Evolutionary conservation across 2,888 invertebrate species (phyloP).

Genomic region (Thereva nobilitata): DNA sequence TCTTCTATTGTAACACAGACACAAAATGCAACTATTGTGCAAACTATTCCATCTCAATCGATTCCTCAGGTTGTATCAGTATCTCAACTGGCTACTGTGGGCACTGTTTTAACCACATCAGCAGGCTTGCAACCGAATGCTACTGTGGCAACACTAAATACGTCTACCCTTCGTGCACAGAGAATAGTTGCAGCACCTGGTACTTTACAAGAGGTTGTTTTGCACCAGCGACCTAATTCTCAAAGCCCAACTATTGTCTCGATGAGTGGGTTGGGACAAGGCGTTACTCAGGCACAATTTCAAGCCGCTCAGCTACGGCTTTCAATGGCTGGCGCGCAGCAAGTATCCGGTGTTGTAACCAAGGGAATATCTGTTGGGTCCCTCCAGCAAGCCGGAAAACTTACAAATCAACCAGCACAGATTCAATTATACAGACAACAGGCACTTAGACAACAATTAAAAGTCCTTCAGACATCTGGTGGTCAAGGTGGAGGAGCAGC

Average conservation of each 20-base stretch:
- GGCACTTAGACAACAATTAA: slow-evolving; percentile 51
- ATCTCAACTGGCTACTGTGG: slow-evolving; percentile 56
- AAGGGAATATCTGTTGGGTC: slow-evolving; percentile 55
- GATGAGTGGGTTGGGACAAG: slow-evolving; percentile 54
- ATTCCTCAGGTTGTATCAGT: slow-evolving; percentile 58
- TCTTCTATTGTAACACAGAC: slow-evolving; percentile 46
- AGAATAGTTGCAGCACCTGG: slow-evolving; percentile 54
- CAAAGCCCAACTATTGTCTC: slow-evolving; percentile 57
- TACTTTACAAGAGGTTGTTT: slow-evolving; percentile 55
- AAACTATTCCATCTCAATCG: slow-evolving; percentile 53
- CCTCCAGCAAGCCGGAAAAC: slow-evolving; percentile 53
- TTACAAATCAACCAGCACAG: slow-evolving; percentile 51
- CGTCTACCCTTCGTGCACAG: slow-evolving; percentile 54
- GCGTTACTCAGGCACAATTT: slow-evolving; percentile 52
- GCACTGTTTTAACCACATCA: slow-evolving; percentile 56
- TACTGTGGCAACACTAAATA: slow-evolving; percentile 54
- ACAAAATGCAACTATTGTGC: slow-evolving; percentile 52
- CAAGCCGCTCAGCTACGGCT: slow-evolving; percentile 55
- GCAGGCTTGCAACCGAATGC: slow-evolving; percentile 51
- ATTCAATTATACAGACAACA: slow-evolving; percentile 57
- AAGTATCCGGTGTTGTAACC: slow-evolving; percentile 51
- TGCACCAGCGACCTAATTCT: slow-evolving; percentile 54
- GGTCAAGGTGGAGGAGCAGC: slow-evolving; percentile 46
- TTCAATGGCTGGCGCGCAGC: slow-evolving; percentile 52
- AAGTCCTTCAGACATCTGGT: slow-evolving; percentile 46